Percentiles rank a stretch among this genome's conserved stretches.
Evolutionary conservation across 2,888 invertebrate genomes (phyloP).

Genomic region (Heliothis peltigera): DNA sequence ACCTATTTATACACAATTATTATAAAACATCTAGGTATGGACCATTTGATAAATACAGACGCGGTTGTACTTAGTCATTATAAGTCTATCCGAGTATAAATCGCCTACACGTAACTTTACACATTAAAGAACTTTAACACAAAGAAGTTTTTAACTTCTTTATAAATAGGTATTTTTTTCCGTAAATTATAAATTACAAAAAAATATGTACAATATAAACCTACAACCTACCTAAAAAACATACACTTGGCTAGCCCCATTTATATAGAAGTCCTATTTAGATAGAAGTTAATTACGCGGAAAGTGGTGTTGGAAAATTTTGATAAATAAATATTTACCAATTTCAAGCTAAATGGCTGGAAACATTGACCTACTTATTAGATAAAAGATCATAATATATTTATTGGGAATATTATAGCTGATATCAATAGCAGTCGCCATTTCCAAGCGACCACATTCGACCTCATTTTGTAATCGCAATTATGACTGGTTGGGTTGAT

Average conservation of each 20-base stretch:
- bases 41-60: slow-evolving; percentile 23
- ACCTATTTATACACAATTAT: slow-evolving; percentile 13
- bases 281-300: too few relatives aligned
- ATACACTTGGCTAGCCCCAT: too few relatives aligned
- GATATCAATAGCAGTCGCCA: slow-evolving; percentile 39
- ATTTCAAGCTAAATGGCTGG: slow-evolving; percentile 8
- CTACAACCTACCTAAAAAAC: too few relatives aligned
- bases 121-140: too few relatives aligned
- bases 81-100: not conserved
- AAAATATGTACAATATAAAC: too few relatives aligned
- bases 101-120: slow-evolving; percentile 5
- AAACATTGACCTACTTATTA: slow-evolving; percentile 38
- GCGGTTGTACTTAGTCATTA: not conserved
- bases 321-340: slow-evolving; percentile 15
- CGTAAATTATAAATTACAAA: too few relatives aligned
- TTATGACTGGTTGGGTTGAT: slow-evolving; percentile 20
- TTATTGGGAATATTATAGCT: slow-evolving; percentile 32
- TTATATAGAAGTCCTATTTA: too few relatives aligned
- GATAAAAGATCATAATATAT: slow-evolving; percentile 44
- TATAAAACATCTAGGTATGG: slow-evolving; percentile 1
- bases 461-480: slow-evolving; percentile 55
- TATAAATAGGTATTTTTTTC: too few relatives aligned
- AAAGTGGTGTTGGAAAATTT: too few relatives aligned
- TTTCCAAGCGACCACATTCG: slow-evolving; percentile 41
- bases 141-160: too few relatives aligned